Conservation (phyloP, 2,888 invertebrate species). For the Chelonus formosanus region DNA sequence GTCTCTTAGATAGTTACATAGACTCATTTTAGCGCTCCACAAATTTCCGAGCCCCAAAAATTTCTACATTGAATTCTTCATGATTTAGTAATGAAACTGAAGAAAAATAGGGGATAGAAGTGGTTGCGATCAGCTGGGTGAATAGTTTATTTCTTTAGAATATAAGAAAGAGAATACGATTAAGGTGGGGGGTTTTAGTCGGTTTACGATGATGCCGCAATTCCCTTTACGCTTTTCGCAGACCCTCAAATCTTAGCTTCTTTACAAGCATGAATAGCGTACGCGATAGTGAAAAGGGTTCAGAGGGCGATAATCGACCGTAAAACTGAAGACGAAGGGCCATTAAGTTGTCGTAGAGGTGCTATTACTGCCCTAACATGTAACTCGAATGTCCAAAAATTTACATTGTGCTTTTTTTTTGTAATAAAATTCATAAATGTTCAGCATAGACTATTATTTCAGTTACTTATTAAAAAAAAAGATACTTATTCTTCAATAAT, state of each 20-base stretch:
- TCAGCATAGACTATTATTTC: background rate
- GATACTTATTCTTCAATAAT: too few species aligned
- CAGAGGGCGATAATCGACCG: slow-evolving; percentile 60
- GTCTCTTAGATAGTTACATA: background rate
- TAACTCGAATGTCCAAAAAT: slow-evolving; percentile 24
- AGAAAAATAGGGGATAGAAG: slow-evolving; percentile 43
- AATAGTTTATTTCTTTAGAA: slow-evolving; percentile 44
- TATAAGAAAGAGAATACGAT: slow-evolving; percentile 29
- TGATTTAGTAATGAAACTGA: slow-evolving; percentile 13
- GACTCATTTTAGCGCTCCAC: background rate
- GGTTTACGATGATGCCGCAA: slow-evolving; percentile 58
- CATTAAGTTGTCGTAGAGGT: slow-evolving; percentile 47
- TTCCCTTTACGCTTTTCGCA: slow-evolving; percentile 55
- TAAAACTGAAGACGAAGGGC: slow-evolving; percentile 54
- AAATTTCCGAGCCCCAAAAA: slow-evolving; percentile 13
- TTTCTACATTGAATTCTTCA: slow-evolving; percentile 11
- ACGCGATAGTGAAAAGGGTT: slow-evolving; percentile 43
- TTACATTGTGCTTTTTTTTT: slow-evolving; percentile 42
- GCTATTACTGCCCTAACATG: slow-evolving; percentile 43
- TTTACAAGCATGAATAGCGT: slow-evolving; percentile 47
- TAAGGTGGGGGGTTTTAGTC: slow-evolving; percentile 42
- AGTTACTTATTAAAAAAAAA: too few species aligned
- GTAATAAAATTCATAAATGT: slow-evolving; percentile 2
- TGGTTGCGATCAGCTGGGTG: slow-evolving; percentile 50
- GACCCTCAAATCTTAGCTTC: slow-evolving; percentile 55